Base-by-base conservation (phyloP, 2,888 invertebrate genomes). In the Stratiomys singularior region DNA sequence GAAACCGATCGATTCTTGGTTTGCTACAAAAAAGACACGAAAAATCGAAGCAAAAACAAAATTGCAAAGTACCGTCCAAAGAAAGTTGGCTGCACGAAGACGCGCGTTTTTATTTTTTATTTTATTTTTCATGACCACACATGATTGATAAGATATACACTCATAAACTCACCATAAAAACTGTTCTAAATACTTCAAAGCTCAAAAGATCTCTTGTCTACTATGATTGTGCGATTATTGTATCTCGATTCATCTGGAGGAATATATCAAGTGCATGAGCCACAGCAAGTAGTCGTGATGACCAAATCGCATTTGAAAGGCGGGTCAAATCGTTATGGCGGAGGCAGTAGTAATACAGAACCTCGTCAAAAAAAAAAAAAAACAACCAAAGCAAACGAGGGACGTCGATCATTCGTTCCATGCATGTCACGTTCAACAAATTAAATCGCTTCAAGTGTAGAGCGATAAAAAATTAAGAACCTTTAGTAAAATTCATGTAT, bases 391-490 rank as follows among this genome's bases (percentile, higher is more conserved):
- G 23, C 3, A 4, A 60, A 60, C 11, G 11, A 21, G 23, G 25
- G 23, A 52, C 27, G 30, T 21, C 30, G 58, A 30, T 58, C 56
- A 74, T 21, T 60, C 69, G 46, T 69, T 58, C 74, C 44, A 60
- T 60, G 79, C 79, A 79, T 79, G 77, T 79, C 79, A 79, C 79
- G 79, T 79, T 72, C 77, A 77, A 76, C 58, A 79, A 79, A 79
- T 79, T 79, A 79, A 79, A 79, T 79, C 77, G 47, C 44, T 58
- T 74, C 58, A 74, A 74, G 23, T 58, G 60, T 23, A 56, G 52
- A 46, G 4, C 30, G 52, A 74, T 37, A 74, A 74, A 74, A 74
- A 74, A 58, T 58, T 74, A 60, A 60, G 74, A 74, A 74, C 58
- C 21, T 21, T 25, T 27, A 18, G 37, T 3, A 9, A 37, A 37